Conservation (phyloP, 2,797 vertebrate species). For the Mormyrops attenuatus region DNA sequence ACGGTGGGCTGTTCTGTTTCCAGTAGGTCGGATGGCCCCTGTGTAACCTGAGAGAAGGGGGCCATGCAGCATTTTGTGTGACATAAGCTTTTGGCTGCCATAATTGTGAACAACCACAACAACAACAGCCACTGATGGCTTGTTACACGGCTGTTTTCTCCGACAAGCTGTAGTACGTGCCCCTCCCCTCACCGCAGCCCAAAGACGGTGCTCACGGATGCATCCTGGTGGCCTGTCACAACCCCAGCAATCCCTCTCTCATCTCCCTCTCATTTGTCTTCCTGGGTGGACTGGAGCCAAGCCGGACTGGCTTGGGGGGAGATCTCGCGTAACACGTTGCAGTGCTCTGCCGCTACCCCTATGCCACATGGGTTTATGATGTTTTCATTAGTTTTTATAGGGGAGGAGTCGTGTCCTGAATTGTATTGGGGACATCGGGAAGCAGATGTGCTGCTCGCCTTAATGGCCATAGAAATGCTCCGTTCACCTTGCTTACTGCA, state of each 20-base stretch:
- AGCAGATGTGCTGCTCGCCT: background rate
- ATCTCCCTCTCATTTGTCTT: background rate
- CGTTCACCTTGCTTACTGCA: slow-evolving; percentile 4
- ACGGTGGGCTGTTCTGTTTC: background rate
- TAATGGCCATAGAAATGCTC: slow-evolving; percentile 2
- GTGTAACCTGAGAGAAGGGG: background rate
- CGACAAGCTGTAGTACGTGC: background rate
- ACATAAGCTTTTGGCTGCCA: background rate
- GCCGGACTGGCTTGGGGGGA: background rate
- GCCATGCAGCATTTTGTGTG: background rate
- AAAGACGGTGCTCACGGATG: background rate
- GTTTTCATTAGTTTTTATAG: slow-evolving; percentile 35
- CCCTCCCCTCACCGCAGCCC: background rate
- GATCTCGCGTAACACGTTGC: background rate
- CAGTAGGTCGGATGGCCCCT: background rate
- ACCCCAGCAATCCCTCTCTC: background rate
- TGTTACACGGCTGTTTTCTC: background rate
- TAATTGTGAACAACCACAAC: background rate
- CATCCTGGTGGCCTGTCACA: background rate
- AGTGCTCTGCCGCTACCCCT: background rate
- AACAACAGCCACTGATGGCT: background rate
- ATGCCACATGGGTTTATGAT: slow-evolving; percentile 26
- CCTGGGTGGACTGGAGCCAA: background rate
- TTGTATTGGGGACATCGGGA: background rate
- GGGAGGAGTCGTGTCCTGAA: slow-evolving; percentile 22